phyloP scores from a whole-genome alignment of 2,888 invertebrate species.

The Melipona beecheii region DNA sequence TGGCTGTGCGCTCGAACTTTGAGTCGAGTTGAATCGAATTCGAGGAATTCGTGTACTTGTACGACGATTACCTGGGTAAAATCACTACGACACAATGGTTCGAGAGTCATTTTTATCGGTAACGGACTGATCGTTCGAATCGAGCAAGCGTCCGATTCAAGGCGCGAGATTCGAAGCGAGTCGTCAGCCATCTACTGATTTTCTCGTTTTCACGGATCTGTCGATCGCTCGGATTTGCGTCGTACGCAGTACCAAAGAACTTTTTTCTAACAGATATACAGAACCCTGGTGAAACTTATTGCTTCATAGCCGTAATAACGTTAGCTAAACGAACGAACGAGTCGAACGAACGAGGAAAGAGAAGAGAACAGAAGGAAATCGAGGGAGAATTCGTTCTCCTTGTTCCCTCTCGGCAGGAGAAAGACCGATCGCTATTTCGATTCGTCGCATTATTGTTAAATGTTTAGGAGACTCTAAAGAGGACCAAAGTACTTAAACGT shows the following conservation, averaged over 20 bases:
- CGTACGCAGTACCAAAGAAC: slow-evolving; percentile 33
- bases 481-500: slow-evolving; percentile 70
- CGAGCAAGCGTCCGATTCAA: no score
- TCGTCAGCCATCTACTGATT: background rate
- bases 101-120: no score
- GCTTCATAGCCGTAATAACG: slow-evolving; percentile 19
- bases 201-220: background rate
- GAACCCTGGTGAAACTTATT: background rate
- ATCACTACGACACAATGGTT: background rate
- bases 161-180: background rate
- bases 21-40: slow-evolving; percentile 14
- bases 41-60: background rate
- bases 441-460: slow-evolving; percentile 52
- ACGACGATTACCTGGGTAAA: slow-evolving; percentile 18
- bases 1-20: slow-evolving; percentile 40
- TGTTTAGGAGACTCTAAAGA: slow-evolving; percentile 70
- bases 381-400: background rate
- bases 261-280: slow-evolving; percentile 38
- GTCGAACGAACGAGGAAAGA: background rate
- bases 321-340: slow-evolving; percentile 7
- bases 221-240: slow-evolving; percentile 44
- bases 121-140: no score
- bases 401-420: background rate
- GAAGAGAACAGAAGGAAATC: background rate
- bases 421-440: slow-evolving; percentile 41